Conservation (phyloP, 2,113 vertebrate species). For the Acrocephalus arundinaceus region DNA sequence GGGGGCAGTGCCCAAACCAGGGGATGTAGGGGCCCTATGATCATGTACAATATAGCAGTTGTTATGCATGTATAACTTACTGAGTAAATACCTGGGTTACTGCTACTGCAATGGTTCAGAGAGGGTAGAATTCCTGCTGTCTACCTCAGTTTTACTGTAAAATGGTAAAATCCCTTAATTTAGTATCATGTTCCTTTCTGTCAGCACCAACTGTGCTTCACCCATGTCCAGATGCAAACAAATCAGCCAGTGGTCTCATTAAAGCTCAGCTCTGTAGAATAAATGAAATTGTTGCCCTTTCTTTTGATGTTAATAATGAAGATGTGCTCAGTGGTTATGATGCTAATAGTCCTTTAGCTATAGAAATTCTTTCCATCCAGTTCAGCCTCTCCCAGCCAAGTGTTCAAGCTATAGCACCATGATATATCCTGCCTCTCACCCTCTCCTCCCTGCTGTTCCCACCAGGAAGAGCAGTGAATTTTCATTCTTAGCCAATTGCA, state of each 20-base stretch:
- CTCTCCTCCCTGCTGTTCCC: neutral
- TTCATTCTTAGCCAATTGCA: neutral
- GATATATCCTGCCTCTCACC: neutral
- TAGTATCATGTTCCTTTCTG: neutral
- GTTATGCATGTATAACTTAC: neutral
- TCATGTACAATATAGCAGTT: neutral
- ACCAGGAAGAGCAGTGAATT: neutral
- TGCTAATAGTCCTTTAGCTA: neutral
- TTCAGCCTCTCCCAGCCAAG: neutral
- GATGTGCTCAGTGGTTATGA: neutral
- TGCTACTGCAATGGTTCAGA: neutral
- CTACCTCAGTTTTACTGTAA: neutral
- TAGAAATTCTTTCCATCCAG: neutral
- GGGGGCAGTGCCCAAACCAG: neutral
- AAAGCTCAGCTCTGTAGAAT: neutral
- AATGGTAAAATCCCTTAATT: neutral
- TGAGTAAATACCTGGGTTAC: neutral
- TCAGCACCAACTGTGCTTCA: neutral
- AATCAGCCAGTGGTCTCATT: slow-evolving; percentile 9
- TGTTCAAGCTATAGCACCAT: too few relatives aligned
- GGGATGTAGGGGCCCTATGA: neutral
- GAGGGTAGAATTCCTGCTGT: neutral
- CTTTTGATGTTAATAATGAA: neutral
- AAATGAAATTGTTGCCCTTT: neutral
- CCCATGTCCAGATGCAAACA: neutral